phyloP scores from a whole-genome alignment of 2,888 invertebrate species.

The Caenorhabditis virilis region DNA sequence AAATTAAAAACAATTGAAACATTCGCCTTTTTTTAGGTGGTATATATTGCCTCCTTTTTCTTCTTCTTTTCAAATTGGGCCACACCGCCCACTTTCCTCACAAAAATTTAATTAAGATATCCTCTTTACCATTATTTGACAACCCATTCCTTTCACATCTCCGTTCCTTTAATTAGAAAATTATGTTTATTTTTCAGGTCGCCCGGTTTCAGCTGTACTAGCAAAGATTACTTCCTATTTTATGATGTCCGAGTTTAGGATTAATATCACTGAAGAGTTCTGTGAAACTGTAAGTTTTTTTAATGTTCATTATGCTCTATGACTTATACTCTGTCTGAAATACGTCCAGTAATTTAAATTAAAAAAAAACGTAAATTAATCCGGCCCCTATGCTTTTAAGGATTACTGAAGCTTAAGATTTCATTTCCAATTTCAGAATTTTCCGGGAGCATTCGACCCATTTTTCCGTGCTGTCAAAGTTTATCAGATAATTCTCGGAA shows the following conservation, averaged over 20 bases:
- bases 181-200: not conserved
- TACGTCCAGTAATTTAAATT: too few relatives aligned
- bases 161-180: not conserved
- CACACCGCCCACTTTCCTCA: not conserved
- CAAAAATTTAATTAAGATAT: not conserved
- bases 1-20: too few relatives aligned
- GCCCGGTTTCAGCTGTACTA: not conserved
- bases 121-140: not conserved
- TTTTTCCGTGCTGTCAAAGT: slow-evolving; percentile 12
- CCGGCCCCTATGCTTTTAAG: not conserved
- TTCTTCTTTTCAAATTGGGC: too few relatives aligned
- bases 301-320: not conserved
- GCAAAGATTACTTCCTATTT: not conserved
- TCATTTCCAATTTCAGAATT: slow-evolving; percentile 12
- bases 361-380: not conserved
- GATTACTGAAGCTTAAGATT: not conserved
- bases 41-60: too few relatives aligned
- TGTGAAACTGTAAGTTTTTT: slow-evolving; percentile 14
- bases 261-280: slow-evolving; percentile 12
- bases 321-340: too few relatives aligned
- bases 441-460: slow-evolving; percentile 13
- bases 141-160: not conserved
- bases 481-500: slow-evolving; percentile 11
- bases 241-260: not conserved
- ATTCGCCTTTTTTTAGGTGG: too few relatives aligned